These are phyloP conservation scores for Panagrolaimus sp. DNA, from an alignment of 1,140 invertebrate species.

Conservation along the genomic window DNA sequence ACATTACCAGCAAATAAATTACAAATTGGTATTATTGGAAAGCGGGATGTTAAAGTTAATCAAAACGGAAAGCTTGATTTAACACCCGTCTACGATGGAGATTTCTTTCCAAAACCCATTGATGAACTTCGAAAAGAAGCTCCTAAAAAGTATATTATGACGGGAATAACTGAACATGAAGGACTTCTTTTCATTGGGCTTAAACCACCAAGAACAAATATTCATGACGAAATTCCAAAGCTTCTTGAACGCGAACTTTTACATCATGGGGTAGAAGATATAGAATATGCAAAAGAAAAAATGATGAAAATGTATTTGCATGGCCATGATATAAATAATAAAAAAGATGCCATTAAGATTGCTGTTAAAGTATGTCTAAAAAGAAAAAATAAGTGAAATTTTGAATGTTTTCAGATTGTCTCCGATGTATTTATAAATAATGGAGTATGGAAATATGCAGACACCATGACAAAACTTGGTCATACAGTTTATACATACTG, in stretches of 20 bases:
- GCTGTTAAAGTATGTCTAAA: conserved; percentile 6
- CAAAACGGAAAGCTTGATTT: conserved; percentile 18
- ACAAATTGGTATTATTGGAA: conserved; percentile 20
- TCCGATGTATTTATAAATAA: conserved; percentile 10
- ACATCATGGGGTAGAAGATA: conserved; percentile 9
- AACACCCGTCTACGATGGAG: conserved; percentile 10
- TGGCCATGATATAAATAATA: conserved; percentile 2
- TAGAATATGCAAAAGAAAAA: background rate
- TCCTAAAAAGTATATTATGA: conserved; percentile 27
- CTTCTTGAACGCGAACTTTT: conserved; percentile 9
- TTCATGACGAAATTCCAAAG: background rate
- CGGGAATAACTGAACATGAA: conserved; percentile 27
- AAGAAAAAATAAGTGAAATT: background rate
- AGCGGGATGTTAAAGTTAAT: conserved; percentile 28
- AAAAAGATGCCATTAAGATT: conserved; percentile 6
- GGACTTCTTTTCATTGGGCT: conserved; percentile 22
- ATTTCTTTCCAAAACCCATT: conserved; percentile 30
- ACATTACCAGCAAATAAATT: conserved; percentile 12
- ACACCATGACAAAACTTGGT: conserved; percentile 24
- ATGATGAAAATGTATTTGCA: conserved; percentile 25
- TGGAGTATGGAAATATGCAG: conserved; percentile 11
- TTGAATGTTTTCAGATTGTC: conserved; percentile 15
- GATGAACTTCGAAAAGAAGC: conserved; percentile 22
- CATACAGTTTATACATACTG: conserved; percentile 33
- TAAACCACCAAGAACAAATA: background rate